Conservation (phyloP, 2,797 vertebrate species). For the Parauchenoglanis punctatus region DNA sequence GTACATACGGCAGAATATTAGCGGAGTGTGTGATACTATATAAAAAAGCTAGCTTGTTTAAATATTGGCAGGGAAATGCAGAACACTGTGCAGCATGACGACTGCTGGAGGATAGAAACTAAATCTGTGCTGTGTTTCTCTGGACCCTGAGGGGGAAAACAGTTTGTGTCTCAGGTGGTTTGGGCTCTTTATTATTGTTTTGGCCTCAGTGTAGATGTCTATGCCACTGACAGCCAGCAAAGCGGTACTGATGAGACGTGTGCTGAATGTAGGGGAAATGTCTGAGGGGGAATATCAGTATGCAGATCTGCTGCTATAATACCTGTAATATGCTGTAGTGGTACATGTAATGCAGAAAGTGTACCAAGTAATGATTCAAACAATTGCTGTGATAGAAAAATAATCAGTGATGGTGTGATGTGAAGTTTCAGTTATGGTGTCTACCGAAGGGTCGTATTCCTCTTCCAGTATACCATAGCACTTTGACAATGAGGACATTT, state of each 20-base stretch:
- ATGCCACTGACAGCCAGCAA: not conserved
- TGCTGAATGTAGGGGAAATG: not conserved
- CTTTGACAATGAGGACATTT: not conserved
- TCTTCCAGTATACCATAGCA: not conserved
- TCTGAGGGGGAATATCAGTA: not conserved
- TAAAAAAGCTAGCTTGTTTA: not conserved
- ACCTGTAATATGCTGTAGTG: not conserved
- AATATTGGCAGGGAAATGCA: not conserved
- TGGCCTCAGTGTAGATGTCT: not conserved
- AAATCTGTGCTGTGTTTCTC: not conserved
- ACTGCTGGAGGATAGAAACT: not conserved
- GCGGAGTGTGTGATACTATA: not conserved
- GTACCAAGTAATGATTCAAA: not conserved
- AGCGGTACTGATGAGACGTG: not conserved
- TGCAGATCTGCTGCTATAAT: not conserved
- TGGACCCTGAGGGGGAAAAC: slow-evolving; percentile 1
- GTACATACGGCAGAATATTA: not conserved
- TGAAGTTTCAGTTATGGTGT: not conserved
- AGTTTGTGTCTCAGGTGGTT: slow-evolving; percentile 23
- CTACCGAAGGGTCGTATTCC: not conserved
- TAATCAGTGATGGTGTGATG: not conserved
- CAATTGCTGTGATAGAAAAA: not conserved
- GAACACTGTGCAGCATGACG: not conserved
- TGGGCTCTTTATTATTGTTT: slow-evolving; percentile 14
- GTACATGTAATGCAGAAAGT: not conserved